phyloP scores from a whole-genome alignment of 2,888 invertebrate species.

The Pimpla rufipes region DNA sequence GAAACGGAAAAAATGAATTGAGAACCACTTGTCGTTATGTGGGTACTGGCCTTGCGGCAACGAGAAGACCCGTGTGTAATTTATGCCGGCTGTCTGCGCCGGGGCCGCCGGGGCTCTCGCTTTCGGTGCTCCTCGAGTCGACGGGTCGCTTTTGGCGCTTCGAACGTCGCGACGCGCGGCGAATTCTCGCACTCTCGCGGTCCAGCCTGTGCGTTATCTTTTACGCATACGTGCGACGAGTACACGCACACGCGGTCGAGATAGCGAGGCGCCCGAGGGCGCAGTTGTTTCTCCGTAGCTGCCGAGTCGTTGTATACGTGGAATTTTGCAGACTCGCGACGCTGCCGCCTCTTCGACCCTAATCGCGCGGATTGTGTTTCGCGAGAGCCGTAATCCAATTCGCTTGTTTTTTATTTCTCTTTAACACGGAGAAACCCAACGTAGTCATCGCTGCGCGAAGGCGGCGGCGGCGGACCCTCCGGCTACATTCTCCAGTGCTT shows the following conservation, averaged over 20 bases:
- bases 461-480: background rate
- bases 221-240: too few species aligned
- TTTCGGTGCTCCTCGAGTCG: background rate
- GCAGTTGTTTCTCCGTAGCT: too few species aligned
- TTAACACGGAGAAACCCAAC: too few species aligned
- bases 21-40: conserved; percentile 42
- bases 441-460: too few species aligned
- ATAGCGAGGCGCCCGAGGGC: too few species aligned
- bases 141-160: background rate
- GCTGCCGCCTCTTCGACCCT: background rate
- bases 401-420: conserved; percentile 1
- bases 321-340: background rate
- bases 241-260: background rate
- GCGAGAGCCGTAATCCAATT: conserved; percentile 1
- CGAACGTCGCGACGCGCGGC: background rate
- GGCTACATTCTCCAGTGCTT: conserved; percentile 5
- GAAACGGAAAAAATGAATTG: conserved; percentile 9
- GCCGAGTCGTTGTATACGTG: too few species aligned
- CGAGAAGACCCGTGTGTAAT: conserved; percentile 7
- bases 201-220: conserved; percentile 13
- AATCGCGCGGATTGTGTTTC: conserved; percentile 20
- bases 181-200: too few species aligned
- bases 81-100: conserved; percentile 40
- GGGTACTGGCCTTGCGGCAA: conserved; percentile 4
- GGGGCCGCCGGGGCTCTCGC: conserved; percentile 7